Evolutionary conservation across 1,140 invertebrate species (phyloP).

Genomic region (Drosophila sproati): DNA sequence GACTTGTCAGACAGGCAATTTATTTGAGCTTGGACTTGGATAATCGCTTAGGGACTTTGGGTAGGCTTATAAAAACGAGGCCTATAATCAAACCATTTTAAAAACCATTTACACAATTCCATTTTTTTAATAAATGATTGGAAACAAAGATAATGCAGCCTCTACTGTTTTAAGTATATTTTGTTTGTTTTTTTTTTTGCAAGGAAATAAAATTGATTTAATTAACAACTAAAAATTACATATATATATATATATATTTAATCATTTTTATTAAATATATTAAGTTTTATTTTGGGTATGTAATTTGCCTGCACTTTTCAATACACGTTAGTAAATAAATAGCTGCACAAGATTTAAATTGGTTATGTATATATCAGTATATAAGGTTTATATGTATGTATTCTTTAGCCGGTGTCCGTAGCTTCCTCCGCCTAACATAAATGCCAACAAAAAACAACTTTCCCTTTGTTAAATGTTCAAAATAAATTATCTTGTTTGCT

Average conservation of each 20-base stretch:
- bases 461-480: conserved; percentile 35
- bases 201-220: background rate
- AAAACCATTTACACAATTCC: background rate
- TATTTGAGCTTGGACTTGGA: conserved; percentile 55
- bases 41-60: conserved; percentile 14
- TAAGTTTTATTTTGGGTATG: background rate
- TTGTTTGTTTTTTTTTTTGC: background rate
- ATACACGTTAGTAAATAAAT: conserved; percentile 15
- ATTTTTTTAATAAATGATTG: background rate
- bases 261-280: background rate
- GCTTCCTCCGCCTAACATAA: conserved; percentile 45
- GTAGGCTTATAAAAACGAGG: background rate
- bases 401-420: conserved; percentile 53
- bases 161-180: too few relatives aligned
- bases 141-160: background rate
- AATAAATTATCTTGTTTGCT: conserved; percentile 27
- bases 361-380: conserved; percentile 48
- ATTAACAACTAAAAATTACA: background rate
- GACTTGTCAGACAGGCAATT: conserved; percentile 41
- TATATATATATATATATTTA: background rate
- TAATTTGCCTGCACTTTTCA: conserved; percentile 12
- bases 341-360: conserved; percentile 28
- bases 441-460: conserved; percentile 44
- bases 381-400: conserved; percentile 53
- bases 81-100: background rate